These are phyloP conservation scores for Hycleus cichorii DNA, from an alignment of 1,140 invertebrate species.

Conservation along the genomic window DNA sequence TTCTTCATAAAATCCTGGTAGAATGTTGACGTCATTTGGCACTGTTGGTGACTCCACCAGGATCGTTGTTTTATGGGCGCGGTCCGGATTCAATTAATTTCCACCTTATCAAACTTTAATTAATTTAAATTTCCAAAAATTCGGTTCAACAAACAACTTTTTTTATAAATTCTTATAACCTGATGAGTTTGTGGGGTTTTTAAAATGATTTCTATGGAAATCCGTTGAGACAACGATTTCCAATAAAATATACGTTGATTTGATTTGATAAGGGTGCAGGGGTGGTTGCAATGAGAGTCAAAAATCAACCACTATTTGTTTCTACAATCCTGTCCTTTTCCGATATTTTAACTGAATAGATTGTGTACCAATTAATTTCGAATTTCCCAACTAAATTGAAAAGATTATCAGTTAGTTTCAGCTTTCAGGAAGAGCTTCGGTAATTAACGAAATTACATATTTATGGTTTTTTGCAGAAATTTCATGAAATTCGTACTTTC, in stretches of 20 bases:
- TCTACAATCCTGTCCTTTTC: constrained; percentile 24
- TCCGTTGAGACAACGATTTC: constrained; percentile 20
- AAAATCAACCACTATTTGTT: constrained; percentile 4
- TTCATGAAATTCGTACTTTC: no score
- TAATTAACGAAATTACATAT: no score
- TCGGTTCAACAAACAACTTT: background rate
- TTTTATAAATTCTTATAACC: no score
- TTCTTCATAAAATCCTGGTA: constrained; percentile 21
- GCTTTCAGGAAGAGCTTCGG: background rate
- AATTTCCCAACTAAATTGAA: no score
- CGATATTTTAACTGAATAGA: constrained; percentile 24
- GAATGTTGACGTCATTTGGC: constrained; percentile 30
- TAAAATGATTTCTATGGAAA: background rate
- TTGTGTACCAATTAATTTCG: background rate
- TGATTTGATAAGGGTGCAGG: no score
- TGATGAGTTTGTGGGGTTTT: no score
- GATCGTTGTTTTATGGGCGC: background rate
- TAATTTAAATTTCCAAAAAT: constrained; percentile 13
- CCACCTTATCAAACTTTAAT: background rate
- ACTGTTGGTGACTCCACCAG: background rate
- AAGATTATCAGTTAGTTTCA: no score
- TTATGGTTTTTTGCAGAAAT: no score
- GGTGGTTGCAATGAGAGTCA: background rate
- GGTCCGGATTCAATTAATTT: background rate
- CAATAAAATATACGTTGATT: constrained; percentile 7